These are phyloP conservation scores for Pipistrellus pipistrellus DNA, from an alignment of 2,797 vertebrate genomes.

Conservation along the genomic window DNA sequence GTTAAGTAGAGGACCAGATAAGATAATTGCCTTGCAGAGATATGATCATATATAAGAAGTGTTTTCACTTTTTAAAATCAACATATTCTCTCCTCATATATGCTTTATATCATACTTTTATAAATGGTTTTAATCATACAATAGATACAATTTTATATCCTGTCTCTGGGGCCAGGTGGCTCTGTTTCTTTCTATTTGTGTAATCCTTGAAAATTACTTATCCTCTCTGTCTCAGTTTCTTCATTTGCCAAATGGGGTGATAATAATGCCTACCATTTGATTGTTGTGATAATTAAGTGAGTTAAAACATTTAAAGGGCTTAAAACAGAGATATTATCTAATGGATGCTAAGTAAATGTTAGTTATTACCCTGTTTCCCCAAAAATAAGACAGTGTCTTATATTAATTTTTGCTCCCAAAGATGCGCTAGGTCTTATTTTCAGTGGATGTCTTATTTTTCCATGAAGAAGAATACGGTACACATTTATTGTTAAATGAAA, in stretches of 20 bases:
- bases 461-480: no score
- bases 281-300: constrained; percentile 41
- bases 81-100: background rate
- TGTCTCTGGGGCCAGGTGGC: constrained; percentile 1
- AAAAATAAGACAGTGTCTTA: no score
- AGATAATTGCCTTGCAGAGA: constrained; percentile 41
- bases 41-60: background rate
- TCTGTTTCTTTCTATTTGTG: background rate
- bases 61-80: constrained; percentile 62
- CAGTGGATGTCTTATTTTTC: no score
- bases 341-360: constrained; percentile 29
- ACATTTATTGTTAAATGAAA: no score
- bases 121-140: constrained; percentile 17
- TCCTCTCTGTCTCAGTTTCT: background rate
- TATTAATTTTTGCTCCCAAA: no score
- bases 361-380: background rate
- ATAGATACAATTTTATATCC: constrained; percentile 31
- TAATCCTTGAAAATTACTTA: constrained; percentile 55
- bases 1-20: background rate
- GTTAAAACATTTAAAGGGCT: constrained; percentile 59
- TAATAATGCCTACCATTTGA: background rate
- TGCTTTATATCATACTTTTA: background rate
- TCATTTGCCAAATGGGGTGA: constrained; percentile 52
- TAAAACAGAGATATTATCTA: constrained; percentile 51
- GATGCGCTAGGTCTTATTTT: no score